Conservation (phyloP, 2,797 vertebrate species). For the Peromyscus attwateri region DNA sequence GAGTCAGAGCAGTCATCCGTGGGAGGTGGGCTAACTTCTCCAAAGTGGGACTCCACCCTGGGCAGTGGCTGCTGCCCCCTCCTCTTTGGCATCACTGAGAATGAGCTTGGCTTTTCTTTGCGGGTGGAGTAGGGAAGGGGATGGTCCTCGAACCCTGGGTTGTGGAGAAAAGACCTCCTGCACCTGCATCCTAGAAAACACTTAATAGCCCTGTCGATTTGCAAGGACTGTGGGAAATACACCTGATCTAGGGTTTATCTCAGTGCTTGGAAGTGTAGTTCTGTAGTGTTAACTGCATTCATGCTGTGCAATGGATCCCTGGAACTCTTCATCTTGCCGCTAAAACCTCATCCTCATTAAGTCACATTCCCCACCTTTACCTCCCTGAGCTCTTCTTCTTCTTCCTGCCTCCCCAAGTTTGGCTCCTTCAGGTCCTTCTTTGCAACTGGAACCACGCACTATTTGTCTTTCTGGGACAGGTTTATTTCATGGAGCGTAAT, state of each 20-base stretch:
- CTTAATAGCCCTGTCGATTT: background rate
- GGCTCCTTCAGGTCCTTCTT: background rate
- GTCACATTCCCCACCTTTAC: background rate
- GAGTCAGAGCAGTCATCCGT: background rate
- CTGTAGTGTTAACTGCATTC: background rate
- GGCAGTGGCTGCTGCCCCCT: background rate
- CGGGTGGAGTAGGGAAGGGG: background rate
- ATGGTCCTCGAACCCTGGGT: background rate
- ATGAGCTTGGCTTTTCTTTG: background rate
- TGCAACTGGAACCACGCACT: background rate
- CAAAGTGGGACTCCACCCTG: background rate
- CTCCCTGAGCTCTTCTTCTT: background rate
- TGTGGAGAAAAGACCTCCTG: background rate
- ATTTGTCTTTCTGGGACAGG: background rate
- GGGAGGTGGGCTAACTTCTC: background rate
- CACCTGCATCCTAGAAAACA: background rate
- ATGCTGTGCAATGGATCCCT: background rate
- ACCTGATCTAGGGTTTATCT: background rate
- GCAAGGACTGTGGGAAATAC: background rate
- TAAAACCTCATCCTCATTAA: background rate
- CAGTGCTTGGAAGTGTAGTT: background rate
- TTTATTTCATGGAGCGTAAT: background rate
- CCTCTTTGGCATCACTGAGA: background rate
- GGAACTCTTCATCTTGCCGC: background rate
- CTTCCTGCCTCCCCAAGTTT: background rate